Percentiles rank a stretch among this genome's conserved stretches.
These are phyloP conservation scores for Pterois miles DNA, from an alignment of 2,797 vertebrate species.

Conservation along the genomic window DNA sequence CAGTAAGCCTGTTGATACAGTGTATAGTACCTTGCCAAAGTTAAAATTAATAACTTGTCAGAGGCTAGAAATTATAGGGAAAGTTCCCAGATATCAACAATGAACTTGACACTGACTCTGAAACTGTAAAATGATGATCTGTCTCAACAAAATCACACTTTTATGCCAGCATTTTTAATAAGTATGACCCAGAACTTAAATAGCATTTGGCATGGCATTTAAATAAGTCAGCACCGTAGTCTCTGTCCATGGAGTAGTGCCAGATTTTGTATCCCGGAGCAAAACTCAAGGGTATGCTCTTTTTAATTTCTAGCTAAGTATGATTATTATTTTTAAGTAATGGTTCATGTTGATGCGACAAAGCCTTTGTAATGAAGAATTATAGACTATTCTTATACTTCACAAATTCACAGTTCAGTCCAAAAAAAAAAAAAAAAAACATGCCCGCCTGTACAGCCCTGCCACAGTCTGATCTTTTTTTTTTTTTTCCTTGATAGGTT, in stretches of 20 bases:
- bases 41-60: background rate
- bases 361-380: background rate
- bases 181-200: background rate
- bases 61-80: background rate
- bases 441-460: background rate
- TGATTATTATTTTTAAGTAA: background rate
- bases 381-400: accelerated
- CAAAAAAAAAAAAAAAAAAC: background rate
- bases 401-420: background rate
- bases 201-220: background rate
- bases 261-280: background rate
- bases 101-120: background rate
- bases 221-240: background rate
- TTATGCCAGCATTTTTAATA: background rate
- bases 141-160: background rate
- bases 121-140: background rate
- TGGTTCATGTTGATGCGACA: background rate
- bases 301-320: background rate
- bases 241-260: background rate
- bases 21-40: background rate
- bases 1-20: background rate
- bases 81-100: background rate
- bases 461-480: background rate
- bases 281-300: background rate
- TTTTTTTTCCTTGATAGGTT: background rate